phyloP scores from a whole-genome alignment of 2,888 invertebrate genomes.

The Loripinus fragilis region DNA sequence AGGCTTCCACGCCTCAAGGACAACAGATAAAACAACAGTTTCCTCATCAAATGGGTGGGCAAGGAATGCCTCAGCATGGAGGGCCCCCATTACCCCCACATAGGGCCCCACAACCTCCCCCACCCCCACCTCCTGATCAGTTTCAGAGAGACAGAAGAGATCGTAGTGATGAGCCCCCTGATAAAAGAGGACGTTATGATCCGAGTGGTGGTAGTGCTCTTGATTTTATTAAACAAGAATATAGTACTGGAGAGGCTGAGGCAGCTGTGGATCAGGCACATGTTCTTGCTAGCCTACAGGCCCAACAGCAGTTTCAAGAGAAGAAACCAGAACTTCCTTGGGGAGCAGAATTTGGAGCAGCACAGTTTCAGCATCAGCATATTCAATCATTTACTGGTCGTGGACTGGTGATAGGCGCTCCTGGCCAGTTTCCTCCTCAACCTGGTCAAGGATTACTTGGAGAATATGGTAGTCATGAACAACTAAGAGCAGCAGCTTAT shows the following conservation, averaged over 20 bases:
- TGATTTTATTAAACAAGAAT: constrained; percentile 81
- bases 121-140: constrained; percentile 61
- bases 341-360: constrained; percentile 34
- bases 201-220: constrained; percentile 72
- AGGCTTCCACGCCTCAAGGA: constrained; percentile 54
- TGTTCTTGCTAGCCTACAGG: neutral
- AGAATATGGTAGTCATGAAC: constrained; percentile 58
- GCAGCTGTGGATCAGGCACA: constrained; percentile 22
- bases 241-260: constrained; percentile 71
- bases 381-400: constrained; percentile 55
- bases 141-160: constrained; percentile 44
- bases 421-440: constrained; percentile 40
- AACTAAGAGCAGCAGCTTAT: constrained; percentile 52
- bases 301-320: constrained; percentile 33
- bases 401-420: constrained; percentile 47
- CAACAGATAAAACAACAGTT: constrained; percentile 38
- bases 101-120: constrained; percentile 60
- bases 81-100: constrained; percentile 56
- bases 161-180: constrained; percentile 63
- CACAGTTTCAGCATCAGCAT: constrained; percentile 27
- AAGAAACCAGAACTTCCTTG: constrained; percentile 36
- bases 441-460: constrained; percentile 55
- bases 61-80: constrained; percentile 48
- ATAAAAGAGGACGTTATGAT: constrained; percentile 70
- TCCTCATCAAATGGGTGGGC: constrained; percentile 37